Conservation (phyloP, 2,888 invertebrate species). For the Leucania comma region DNA sequence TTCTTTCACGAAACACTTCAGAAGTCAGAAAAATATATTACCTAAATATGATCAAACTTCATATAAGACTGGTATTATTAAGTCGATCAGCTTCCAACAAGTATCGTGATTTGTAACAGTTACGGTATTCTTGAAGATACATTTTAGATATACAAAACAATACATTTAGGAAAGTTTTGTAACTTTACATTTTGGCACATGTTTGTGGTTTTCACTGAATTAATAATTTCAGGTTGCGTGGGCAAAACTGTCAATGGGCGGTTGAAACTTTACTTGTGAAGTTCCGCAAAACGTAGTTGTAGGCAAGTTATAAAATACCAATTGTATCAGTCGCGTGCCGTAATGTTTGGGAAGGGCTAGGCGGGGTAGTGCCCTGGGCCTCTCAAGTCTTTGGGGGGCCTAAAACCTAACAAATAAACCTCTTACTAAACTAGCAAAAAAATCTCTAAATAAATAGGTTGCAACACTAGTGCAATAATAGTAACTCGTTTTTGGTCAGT, state of each 20-base stretch:
- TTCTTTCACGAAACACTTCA: conserved; percentile 11
- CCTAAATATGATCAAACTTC: conserved; percentile 22
- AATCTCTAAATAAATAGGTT: too few species aligned
- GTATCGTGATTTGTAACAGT: not conserved
- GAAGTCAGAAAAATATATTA: conserved; percentile 6
- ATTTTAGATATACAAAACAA: not conserved
- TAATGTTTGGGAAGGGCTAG: conserved; percentile 15
- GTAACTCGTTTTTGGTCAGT: too few species aligned
- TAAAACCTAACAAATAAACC: too few species aligned
- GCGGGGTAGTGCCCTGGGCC: too few species aligned
- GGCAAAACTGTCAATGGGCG: not conserved
- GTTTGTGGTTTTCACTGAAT: conserved; percentile 24
- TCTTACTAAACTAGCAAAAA: too few species aligned
- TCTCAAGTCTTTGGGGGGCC: too few species aligned
- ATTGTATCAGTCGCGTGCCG: conserved; percentile 26
- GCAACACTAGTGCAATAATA: too few species aligned
- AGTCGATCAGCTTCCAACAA: too few species aligned
- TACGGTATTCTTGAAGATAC: not conserved
- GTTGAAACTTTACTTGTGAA: conserved; percentile 17
- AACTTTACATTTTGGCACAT: not conserved
- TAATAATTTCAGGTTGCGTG: not conserved
- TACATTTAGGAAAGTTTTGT: not conserved
- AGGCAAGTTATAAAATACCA: conserved; percentile 13
- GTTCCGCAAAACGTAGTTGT: conserved; percentile 9
- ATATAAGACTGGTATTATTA: not conserved